Evolutionary conservation across 2,113 vertebrate species (phyloP).

Genomic region (Salvelinus fontinalis): DNA sequence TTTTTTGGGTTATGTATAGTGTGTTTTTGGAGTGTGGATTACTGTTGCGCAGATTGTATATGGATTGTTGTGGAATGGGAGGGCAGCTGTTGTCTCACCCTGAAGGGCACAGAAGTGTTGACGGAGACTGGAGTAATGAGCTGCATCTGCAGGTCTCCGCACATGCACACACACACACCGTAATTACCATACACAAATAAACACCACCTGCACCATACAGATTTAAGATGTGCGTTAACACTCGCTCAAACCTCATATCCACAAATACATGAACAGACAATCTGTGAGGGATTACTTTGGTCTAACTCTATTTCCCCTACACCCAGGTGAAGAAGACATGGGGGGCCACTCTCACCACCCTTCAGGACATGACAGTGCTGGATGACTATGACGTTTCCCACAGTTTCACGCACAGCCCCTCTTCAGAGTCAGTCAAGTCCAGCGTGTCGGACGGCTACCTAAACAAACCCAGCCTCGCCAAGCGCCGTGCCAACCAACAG

Average conservation of each 20-base stretch:
- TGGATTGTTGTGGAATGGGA: conserved; percentile 32
- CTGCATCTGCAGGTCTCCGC: conserved; percentile 43
- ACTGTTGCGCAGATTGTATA: conserved; percentile 1
- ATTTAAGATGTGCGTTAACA: conserved; percentile 11
- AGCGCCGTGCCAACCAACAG: conserved; percentile 95
- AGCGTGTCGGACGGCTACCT: conserved; percentile 96
- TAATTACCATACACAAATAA: conserved; percentile 39
- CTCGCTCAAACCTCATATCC: not conserved
- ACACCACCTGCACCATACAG: not conserved
- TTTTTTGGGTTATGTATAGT: not conserved
- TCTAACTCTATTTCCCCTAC: not conserved
- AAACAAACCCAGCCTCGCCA: conserved; percentile 98
- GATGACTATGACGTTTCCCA: conserved; percentile 97
- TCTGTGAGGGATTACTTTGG: not conserved
- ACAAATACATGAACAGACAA: conserved; percentile 21
- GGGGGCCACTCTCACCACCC: conserved; percentile 93
- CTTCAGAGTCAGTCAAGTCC: conserved; percentile 97
- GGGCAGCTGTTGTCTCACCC: conserved; percentile 63
- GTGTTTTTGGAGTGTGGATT: not conserved
- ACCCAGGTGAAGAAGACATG: conserved; percentile 96
- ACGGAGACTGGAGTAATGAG: conserved; percentile 60
- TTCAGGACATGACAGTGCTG: conserved; percentile 95
- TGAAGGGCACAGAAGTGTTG: conserved; percentile 65
- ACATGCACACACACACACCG: not conserved
- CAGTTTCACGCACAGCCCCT: conserved; percentile 98